Evolutionary conservation across 2,797 vertebrate genomes (phyloP).

Genomic region (Etheostoma perlongum): DNA sequence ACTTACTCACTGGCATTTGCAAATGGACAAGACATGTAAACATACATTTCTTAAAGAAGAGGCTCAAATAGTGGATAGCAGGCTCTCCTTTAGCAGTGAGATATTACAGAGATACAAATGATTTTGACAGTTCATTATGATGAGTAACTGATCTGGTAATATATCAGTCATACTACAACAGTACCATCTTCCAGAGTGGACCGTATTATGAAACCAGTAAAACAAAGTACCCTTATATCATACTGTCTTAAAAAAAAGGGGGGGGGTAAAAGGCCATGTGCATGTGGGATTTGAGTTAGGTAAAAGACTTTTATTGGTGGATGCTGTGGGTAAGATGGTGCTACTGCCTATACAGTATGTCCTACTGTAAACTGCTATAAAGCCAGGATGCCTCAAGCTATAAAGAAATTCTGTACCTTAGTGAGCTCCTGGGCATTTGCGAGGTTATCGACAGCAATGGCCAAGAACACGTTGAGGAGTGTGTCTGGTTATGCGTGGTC

Average conservation of each 20-base stretch:
- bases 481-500: slow-evolving; percentile 87
- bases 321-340: neutral
- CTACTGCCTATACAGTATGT: neutral
- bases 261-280: neutral
- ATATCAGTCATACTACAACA: neutral
- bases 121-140: neutral
- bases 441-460: slow-evolving; percentile 97
- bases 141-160: neutral
- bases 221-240: neutral
- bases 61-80: too few species aligned
- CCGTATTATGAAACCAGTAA: slow-evolving; percentile 43
- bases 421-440: slow-evolving; percentile 98
- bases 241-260: neutral
- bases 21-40: neutral
- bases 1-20: neutral
- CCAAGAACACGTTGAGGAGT: slow-evolving; percentile 96
- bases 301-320: neutral
- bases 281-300: slow-evolving; percentile 12
- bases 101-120: neutral
- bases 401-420: slow-evolving; percentile 85
- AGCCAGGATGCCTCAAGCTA: neutral
- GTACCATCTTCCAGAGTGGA: neutral
- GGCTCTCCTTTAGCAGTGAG: neutral
- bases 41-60: neutral
- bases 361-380: neutral